Percentiles rank a stretch among this genome's conserved stretches.
These are phyloP conservation scores for Actinemys pallida DNA, from an alignment of 2,113 vertebrate genomes.

Conservation along the genomic window DNA sequence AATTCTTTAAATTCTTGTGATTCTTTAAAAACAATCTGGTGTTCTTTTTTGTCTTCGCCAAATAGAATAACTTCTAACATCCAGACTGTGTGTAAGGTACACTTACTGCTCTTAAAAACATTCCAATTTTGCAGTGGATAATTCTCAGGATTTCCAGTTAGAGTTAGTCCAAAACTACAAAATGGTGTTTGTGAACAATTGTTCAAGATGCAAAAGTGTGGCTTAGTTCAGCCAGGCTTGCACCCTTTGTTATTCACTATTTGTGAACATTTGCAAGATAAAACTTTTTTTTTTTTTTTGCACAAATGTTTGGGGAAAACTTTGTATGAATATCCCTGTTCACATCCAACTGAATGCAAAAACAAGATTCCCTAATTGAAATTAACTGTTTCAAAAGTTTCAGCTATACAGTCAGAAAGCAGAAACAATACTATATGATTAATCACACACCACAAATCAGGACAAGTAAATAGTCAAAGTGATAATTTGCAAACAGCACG, in stretches of 20 bases:
- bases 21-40: neutral
- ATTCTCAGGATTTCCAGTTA: neutral
- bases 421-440: neutral
- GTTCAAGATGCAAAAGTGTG: neutral
- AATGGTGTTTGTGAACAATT: neutral
- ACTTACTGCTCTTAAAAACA: neutral
- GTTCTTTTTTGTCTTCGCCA: neutral
- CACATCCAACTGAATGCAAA: neutral
- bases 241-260: neutral
- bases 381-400: neutral
- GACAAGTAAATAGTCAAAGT: neutral
- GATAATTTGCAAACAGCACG: neutral
- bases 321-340: neutral
- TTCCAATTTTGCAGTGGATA: neutral
- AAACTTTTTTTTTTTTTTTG: neutral
- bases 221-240: neutral
- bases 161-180: neutral
- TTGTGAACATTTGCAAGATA: neutral
- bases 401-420: neutral
- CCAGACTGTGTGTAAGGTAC: neutral
- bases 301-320: neutral
- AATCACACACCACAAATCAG: neutral
- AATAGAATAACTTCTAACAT: neutral
- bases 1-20: neutral
- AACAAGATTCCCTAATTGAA: neutral